Conservation (phyloP, 2,797 vertebrate genomes). For the Poliocrania exsul region DNA sequence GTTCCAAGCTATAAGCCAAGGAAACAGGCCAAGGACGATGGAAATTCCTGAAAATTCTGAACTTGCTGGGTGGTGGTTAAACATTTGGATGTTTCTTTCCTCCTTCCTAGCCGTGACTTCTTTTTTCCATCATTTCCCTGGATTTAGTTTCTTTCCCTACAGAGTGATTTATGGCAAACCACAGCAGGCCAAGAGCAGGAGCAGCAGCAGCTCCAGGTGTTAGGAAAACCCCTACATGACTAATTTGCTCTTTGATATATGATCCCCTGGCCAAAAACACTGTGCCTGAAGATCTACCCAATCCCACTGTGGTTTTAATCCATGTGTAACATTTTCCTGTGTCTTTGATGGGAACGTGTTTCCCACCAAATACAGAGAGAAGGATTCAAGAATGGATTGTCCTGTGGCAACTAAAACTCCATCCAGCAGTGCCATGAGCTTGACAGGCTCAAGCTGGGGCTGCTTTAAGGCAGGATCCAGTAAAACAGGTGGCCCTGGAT, state of each 20-base stretch:
- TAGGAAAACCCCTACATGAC: conserved; percentile 43
- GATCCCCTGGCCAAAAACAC: conserved; percentile 50
- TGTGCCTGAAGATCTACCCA: conserved; percentile 26
- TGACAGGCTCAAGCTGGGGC: background rate
- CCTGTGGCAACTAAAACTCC: background rate
- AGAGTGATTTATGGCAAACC: conserved; percentile 63
- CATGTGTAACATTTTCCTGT: background rate
- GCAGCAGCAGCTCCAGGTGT: conserved; percentile 64
- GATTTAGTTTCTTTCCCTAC: background rate
- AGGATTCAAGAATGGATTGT: background rate
- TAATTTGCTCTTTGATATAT: conserved; percentile 62
- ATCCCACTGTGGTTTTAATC: conserved; percentile 17
- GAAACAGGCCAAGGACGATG: background rate
- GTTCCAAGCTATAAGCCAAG: background rate
- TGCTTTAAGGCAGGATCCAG: background rate
- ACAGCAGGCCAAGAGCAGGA: conserved; percentile 49
- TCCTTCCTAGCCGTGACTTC: background rate
- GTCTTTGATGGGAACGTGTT: background rate
- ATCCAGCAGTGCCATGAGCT: background rate
- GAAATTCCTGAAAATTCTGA: conserved; percentile 12
- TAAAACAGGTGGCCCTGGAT: background rate
- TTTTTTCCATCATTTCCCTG: conserved; percentile 44
- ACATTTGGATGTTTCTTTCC: conserved; percentile 28
- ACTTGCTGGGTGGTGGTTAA: conserved; percentile 6
- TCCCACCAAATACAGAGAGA: background rate